These are phyloP conservation scores for Piscicola geometra DNA, from an alignment of 2,888 invertebrate species.

Conservation along the genomic window DNA sequence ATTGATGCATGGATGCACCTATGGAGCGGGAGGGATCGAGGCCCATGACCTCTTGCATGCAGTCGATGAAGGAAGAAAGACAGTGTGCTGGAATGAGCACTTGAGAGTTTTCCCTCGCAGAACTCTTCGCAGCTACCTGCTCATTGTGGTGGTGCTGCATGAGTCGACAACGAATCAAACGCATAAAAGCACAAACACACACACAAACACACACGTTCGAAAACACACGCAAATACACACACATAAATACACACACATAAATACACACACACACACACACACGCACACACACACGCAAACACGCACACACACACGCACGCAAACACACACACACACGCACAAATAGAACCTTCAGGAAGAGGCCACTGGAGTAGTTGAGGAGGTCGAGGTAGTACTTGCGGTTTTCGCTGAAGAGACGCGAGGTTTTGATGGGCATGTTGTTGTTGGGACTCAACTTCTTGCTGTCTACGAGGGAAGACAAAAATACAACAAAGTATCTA, in stretches of 20 bases:
- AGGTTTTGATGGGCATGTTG: neutral
- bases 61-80: too few relatives aligned
- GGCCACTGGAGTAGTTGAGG: conserved; percentile 1
- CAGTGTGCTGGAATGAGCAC: too few relatives aligned
- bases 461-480: neutral
- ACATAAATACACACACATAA: conserved; percentile 7
- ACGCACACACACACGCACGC: conserved; percentile 15
- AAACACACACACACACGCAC: conserved; percentile 3
- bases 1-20: too few relatives aligned
- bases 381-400: conserved; percentile 1
- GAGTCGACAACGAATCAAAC: too few relatives aligned
- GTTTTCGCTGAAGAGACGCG: neutral
- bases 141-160: too few relatives aligned
- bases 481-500: too few relatives aligned
- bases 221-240: conserved; percentile 2
- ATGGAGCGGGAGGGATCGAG: too few relatives aligned
- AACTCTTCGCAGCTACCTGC: too few relatives aligned
- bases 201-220: neutral
- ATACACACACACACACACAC: conserved; percentile 15
- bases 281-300: conserved; percentile 7
- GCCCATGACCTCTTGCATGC: conserved; percentile 4
- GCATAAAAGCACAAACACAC: neutral
- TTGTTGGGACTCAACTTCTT: neutral
- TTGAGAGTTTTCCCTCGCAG: too few relatives aligned
- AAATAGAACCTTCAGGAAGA: neutral